Conservation (phyloP, 2,113 vertebrate species). For the Hyperoodon ampullatus region DNA sequence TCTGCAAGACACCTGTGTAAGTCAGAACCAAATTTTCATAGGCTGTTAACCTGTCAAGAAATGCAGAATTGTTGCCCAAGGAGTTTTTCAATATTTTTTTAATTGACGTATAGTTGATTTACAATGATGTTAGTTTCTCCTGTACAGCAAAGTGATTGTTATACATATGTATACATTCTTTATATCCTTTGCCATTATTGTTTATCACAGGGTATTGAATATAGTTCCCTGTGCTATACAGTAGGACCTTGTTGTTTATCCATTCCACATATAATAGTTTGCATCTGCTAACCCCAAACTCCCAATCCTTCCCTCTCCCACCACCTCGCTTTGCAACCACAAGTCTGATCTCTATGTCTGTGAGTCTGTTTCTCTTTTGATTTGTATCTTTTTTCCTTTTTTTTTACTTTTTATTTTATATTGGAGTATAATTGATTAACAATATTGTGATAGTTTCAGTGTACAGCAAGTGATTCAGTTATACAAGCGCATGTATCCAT, state of each 20-base stretch:
- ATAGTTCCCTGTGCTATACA: too few species aligned
- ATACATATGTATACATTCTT: too few species aligned
- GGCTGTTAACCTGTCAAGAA: neutral
- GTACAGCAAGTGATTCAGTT: too few species aligned
- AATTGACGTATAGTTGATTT: neutral
- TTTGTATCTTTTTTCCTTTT: neutral
- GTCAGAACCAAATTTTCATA: constrained; percentile 31
- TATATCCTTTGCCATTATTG: too few species aligned
- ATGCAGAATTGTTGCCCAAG: neutral
- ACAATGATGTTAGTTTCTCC: neutral
- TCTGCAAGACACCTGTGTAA: neutral
- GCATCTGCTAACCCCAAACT: neutral
- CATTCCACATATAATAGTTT: neutral
- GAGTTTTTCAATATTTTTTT: neutral
- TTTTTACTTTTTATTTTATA: neutral
- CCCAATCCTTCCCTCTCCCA: neutral
- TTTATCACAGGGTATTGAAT: too few species aligned
- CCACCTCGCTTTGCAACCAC: neutral
- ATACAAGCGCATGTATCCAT: too few species aligned
- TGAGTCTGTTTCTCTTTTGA: neutral
- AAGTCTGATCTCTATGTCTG: neutral
- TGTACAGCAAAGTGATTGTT: neutral
- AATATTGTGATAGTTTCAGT: too few species aligned
- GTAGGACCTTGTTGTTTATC: too few species aligned
- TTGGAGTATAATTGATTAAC: too few species aligned